phyloP scores from a whole-genome alignment of 2,113 vertebrate species.

The Melierax canorus region DNA sequence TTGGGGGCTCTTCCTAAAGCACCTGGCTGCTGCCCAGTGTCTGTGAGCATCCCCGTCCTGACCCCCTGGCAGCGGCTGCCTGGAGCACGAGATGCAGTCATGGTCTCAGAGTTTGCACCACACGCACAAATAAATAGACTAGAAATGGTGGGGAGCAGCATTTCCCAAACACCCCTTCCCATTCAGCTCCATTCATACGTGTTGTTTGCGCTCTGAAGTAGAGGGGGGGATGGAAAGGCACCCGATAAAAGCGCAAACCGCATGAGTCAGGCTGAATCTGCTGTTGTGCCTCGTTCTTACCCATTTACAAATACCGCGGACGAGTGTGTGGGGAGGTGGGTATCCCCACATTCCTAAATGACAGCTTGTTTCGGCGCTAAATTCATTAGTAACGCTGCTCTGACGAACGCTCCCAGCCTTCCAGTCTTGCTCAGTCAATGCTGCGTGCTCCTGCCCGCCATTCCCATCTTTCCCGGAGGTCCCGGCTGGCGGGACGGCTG shows the following conservation, averaged over 20 bases:
- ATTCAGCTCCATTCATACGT: rapidly evolving
- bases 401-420: background rate
- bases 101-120: background rate
- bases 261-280: background rate
- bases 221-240: background rate
- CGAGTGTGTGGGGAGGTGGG: background rate
- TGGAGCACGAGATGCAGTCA: background rate
- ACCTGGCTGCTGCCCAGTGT: background rate
- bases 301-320: background rate
- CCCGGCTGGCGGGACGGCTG: rapidly evolving
- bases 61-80: background rate
- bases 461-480: background rate
- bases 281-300: background rate
- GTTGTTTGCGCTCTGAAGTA: background rate
- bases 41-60: background rate
- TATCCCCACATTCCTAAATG: background rate
- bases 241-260: background rate
- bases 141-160: background rate
- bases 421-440: background rate
- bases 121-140: rapidly evolving
- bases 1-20: background rate
- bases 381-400: background rate
- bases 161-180: background rate
- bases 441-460: background rate
- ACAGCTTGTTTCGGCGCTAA: background rate